These are phyloP conservation scores for Cavia aperea DNA, from an alignment of 2,113 vertebrate species.

Conservation along the genomic window DNA sequence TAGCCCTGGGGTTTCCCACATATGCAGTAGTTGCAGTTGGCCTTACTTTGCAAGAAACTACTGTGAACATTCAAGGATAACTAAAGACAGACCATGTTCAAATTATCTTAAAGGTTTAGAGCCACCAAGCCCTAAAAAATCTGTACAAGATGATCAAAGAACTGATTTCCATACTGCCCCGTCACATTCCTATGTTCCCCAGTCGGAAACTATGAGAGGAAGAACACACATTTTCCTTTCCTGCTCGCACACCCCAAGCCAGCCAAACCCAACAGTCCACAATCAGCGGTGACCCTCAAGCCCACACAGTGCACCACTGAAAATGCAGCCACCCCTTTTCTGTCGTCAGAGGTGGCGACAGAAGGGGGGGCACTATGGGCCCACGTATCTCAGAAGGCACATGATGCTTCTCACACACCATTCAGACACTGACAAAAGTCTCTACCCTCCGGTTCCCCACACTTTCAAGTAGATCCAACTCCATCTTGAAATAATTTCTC, in stretches of 20 bases:
- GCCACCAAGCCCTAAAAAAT: background rate
- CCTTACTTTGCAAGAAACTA: background rate
- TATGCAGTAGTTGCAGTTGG: background rate
- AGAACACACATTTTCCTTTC: background rate
- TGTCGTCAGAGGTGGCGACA: background rate
- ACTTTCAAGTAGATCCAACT: slow-evolving; percentile 60
- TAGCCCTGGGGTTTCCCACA: background rate
- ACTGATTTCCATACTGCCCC: background rate
- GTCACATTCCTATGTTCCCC: background rate
- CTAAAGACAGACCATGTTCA: background rate
- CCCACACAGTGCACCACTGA: background rate
- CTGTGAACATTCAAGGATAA: background rate
- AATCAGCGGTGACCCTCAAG: background rate
- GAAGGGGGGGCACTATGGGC: background rate
- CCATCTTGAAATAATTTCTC: slow-evolving; percentile 63
- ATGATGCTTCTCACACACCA: background rate
- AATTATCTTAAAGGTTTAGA: background rate
- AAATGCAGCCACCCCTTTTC: background rate
- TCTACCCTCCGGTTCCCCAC: background rate
- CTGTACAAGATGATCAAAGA: background rate
- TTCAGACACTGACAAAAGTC: slow-evolving; percentile 23
- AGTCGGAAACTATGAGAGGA: background rate
- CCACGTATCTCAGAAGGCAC: background rate
- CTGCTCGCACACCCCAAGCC: background rate
- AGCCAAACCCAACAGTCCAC: background rate